Base-by-base conservation (phyloP, 2,797 vertebrate genomes). In the Alcedo quadribrachys region DNA sequence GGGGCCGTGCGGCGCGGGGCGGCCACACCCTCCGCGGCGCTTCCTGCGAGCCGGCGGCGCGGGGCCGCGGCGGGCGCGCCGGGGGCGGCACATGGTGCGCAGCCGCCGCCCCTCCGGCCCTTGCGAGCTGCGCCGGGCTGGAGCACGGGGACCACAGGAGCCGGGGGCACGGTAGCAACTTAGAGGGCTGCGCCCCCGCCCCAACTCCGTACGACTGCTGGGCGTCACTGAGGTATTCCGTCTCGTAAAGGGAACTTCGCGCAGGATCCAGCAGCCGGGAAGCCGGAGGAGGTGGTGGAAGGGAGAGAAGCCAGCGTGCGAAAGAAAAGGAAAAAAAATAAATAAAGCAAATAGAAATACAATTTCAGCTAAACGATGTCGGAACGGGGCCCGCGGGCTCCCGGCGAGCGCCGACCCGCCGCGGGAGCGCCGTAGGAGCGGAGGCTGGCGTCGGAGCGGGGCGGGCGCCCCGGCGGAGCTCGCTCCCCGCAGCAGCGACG, bases 21-120 rank as follows among this genome's bases (percentile, higher is more conserved):
- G 87, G 98, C 99, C 98, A 98, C 99, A 98, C 98, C 99, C 98
- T 99, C 98, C 95, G 96, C 96, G 62, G 97, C 62, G 98, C 98
- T 98, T 98, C 98, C 98, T 98, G 98, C 97, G 97, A 83, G 81
- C 82, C 57, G 89, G 81, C 89, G 93, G 94, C 87, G 97, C 81
- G 97, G 96, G 97, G 97, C 97, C 81, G 90, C 96, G 54, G 84
- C 89, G 87, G 94, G 87, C 45, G 92, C 62, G 73, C 65, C 70
- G 90, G 93, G 91, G 63, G 87, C 87, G 80, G 90, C 87, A 90
- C 81, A 93, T 94, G 95, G 93, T 92, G 84, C 81, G 79, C 91
- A 84, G 85, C 85, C 85, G 76, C 95, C 86, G 90, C 71, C 91
- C 93, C 91, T 92, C 88, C 92, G 94, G 95, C 85, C 89, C 93